phyloP scores from a whole-genome alignment of 2,113 vertebrate genomes.

The Xenopus borealis region DNA sequence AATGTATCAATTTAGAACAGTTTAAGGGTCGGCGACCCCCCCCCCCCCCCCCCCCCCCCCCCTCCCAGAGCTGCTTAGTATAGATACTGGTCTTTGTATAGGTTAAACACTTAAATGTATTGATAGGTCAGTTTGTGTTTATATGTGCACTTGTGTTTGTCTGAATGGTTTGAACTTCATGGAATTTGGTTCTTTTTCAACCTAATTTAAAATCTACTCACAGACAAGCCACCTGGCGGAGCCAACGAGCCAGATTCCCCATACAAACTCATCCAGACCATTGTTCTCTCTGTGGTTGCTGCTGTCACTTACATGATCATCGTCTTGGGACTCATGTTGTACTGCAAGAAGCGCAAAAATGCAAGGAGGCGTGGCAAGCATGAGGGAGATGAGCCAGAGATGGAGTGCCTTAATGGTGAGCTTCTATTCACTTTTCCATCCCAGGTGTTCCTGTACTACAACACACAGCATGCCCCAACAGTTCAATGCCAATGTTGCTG shows the following conservation, averaged over 20 bases:
- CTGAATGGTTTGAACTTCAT: no score
- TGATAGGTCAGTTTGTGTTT: no score
- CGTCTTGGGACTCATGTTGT: constrained; percentile 97
- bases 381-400: constrained; percentile 91
- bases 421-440: no score
- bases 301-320: constrained; percentile 96
- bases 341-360: constrained; percentile 94
- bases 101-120: no score
- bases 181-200: no score
- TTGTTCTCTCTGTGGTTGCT: constrained; percentile 89
- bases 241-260: constrained; percentile 59
- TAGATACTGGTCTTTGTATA: background rate
- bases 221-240: constrained; percentile 76
- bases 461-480: no score
- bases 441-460: background rate
- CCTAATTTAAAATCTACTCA: background rate
- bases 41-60: no score
- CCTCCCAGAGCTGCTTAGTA: no score
- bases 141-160: no score
- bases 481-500: no score
- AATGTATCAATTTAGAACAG: no score
- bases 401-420: constrained; percentile 94
- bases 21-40: no score
- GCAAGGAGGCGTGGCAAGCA: constrained; percentile 86
- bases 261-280: constrained; percentile 98